These are phyloP conservation scores for Zaprionus obscuricornis DNA, from an alignment of 2,888 invertebrate species.

Conservation along the genomic window DNA sequence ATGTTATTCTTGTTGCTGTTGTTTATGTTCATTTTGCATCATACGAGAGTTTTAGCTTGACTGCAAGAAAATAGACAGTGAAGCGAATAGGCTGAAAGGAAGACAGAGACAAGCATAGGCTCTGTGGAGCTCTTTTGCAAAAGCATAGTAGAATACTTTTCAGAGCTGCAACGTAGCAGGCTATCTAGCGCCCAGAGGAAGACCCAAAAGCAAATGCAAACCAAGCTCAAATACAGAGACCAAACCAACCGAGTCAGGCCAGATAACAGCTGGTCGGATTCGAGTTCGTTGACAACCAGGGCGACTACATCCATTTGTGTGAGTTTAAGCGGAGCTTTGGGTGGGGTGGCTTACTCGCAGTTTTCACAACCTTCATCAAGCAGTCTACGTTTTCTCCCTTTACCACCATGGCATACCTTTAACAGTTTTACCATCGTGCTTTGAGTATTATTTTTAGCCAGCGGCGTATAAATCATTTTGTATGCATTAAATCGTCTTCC, in stretches of 20 bases:
- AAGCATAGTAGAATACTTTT: constrained; percentile 75
- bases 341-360: no score
- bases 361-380: no score
- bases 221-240: constrained; percentile 43
- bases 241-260: constrained; percentile 10
- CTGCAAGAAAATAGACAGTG: background rate
- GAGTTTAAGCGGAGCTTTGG: constrained; percentile 14
- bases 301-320: constrained; percentile 32
- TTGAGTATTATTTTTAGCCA: constrained; percentile 68
- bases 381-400: no score
- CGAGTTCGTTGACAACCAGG: constrained; percentile 37
- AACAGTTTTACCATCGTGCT: constrained; percentile 35
- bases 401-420: constrained; percentile 2
- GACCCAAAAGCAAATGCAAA: constrained; percentile 44
- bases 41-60: constrained; percentile 73
- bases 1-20: constrained; percentile 53
- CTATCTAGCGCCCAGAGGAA: constrained; percentile 55
- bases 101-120: no score
- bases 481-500: constrained; percentile 78
- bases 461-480: constrained; percentile 77
- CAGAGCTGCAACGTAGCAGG: constrained; percentile 66
- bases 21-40: constrained; percentile 77
- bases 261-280: constrained; percentile 25
- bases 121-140: no score
- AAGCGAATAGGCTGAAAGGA: no score